phyloP scores from a whole-genome alignment of 2,797 vertebrate genomes.

The Neosilurus mollespiculum region DNA sequence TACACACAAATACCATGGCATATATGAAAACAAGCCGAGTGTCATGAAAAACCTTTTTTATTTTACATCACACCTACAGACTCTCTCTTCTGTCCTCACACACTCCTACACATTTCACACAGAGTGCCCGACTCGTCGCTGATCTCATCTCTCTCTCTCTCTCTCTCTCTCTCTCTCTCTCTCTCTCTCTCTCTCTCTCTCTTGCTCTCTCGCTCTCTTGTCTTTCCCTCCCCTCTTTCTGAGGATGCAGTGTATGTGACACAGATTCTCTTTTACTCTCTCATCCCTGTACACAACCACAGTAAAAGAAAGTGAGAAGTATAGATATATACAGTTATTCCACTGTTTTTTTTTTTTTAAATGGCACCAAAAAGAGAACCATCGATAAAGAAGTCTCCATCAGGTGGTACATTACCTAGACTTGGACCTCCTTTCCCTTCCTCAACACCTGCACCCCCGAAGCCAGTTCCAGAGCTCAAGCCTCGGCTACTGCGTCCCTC shows the following conservation, averaged over 20 bases:
- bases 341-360: slow-evolving; percentile 19
- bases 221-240: slow-evolving; percentile 53
- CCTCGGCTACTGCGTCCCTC: slow-evolving; percentile 74
- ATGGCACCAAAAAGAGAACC: slow-evolving; percentile 78
- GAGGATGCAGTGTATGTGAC: slow-evolving; percentile 59
- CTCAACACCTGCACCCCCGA: slow-evolving; percentile 59
- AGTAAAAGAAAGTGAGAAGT: not conserved
- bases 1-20: slow-evolving; percentile 58
- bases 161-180: slow-evolving; percentile 52
- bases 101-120: slow-evolving; percentile 47
- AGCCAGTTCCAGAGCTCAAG: slow-evolving; percentile 68
- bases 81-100: slow-evolving; percentile 30
- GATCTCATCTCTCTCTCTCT: slow-evolving; percentile 33
- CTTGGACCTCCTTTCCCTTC: slow-evolving; percentile 76
- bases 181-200: slow-evolving; percentile 53
- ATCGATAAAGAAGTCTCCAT: slow-evolving; percentile 74
- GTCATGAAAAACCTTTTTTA: slow-evolving; percentile 49
- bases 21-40: slow-evolving; percentile 59
- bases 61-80: slow-evolving; percentile 55
- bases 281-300: slow-evolving; percentile 25
- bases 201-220: slow-evolving; percentile 47
- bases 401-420: slow-evolving; percentile 66
- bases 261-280: slow-evolving; percentile 59
- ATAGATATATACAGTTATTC: not conserved
- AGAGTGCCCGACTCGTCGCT: slow-evolving; percentile 28